Evolutionary conservation across 1,140 invertebrate genomes (phyloP).

Genomic region (Bombus superbus): DNA sequence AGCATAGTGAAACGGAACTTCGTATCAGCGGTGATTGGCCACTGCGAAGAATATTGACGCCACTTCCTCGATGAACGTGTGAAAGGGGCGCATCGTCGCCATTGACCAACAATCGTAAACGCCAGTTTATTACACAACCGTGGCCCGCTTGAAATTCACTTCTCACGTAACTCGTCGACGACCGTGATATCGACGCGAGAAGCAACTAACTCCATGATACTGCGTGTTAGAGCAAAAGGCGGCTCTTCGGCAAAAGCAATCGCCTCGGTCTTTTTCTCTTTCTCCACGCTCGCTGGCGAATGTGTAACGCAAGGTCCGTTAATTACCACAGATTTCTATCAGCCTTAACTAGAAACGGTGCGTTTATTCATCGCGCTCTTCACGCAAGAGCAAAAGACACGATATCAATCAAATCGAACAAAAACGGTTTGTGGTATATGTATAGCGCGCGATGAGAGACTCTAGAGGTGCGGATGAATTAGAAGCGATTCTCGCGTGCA

Average conservation of each 20-base stretch:
- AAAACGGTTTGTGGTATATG: background rate
- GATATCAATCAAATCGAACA: background rate
- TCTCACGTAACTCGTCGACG: slow-evolving; percentile 3
- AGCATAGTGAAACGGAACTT: background rate
- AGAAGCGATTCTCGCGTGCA: background rate
- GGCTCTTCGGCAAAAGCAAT: background rate
- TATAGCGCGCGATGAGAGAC: background rate
- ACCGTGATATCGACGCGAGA: slow-evolving; percentile 20
- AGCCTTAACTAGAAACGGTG: slow-evolving; percentile 31
- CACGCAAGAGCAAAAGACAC: background rate
- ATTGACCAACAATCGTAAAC: background rate
- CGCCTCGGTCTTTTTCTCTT: background rate
- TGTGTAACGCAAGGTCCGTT: slow-evolving; percentile 16
- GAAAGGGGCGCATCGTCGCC: no score
- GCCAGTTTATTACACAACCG: background rate
- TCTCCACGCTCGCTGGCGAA: background rate
- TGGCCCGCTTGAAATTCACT: background rate
- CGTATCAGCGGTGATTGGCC: no score
- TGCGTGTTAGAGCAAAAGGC: background rate
- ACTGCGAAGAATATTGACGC: background rate
- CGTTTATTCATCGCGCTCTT: slow-evolving; percentile 11
- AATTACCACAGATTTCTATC: slow-evolving; percentile 43
- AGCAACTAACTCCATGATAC: background rate
- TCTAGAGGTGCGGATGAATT: no score
- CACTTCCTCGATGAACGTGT: background rate